Percentiles rank a stretch among this genome's conserved stretches.
Evolutionary conservation across 2,797 vertebrate genomes (phyloP).

Genomic region (Alca torda): DNA sequence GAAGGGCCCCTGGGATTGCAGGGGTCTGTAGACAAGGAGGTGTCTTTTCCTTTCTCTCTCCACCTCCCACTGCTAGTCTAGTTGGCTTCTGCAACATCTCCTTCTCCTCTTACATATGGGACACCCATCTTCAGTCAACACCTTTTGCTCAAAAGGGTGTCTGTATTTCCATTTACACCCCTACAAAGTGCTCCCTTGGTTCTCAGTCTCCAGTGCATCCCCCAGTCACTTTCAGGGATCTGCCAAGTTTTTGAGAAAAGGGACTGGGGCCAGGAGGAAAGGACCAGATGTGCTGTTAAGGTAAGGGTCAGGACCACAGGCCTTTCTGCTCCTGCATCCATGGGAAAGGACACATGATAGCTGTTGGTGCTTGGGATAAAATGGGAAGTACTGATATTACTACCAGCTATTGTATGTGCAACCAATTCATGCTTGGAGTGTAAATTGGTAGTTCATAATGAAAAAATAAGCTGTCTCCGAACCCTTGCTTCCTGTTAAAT

Average conservation of each 20-base stretch:
- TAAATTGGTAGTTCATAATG: neutral
- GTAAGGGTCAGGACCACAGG: neutral
- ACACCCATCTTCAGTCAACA: neutral
- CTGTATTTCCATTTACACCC: neutral
- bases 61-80: neutral
- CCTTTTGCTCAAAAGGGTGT: neutral
- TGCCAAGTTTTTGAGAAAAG: neutral
- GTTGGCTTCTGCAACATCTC: neutral
- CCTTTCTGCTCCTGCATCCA: neutral
- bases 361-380: neutral
- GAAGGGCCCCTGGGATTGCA: neutral
- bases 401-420: neutral
- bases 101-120: rapidly evolving
- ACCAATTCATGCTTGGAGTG: neutral
- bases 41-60: neutral
- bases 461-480: neutral
- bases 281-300: neutral
- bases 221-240: neutral
- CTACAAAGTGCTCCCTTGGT: neutral
- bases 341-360: neutral
- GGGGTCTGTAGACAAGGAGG: rapidly evolving
- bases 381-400: neutral
- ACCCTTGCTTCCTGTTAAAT: neutral
- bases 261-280: neutral
- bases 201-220: neutral